Base-by-base conservation (phyloP, 2,113 vertebrate species). In the Tympanuchus pallidicinctus region DNA sequence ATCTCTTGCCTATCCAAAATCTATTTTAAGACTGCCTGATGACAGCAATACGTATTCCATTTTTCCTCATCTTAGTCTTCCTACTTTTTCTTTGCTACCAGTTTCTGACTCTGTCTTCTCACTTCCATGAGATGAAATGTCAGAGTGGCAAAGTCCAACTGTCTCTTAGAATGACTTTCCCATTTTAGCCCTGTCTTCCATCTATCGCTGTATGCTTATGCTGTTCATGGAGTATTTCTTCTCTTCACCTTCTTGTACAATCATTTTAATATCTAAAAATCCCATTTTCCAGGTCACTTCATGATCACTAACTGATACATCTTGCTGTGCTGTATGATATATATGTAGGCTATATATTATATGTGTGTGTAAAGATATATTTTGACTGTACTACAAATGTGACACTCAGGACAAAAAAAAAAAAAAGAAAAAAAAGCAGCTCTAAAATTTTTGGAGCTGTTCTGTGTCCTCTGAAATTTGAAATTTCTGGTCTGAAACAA, bases 181-280 rank as follows among this genome's bases (percentile, higher is more conserved):
- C 64, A 22, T 16, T 86, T 20, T 61, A 85, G 45, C 21, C 38
- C 25, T 54, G 10, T 61, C 22, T 64, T 72, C 40, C 43, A 69
- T 2, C 7, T 7, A 3, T 40, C 63, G 21, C 28, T 69, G 24
- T 54, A 1, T 40, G 63, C 64, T 10, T 5, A 0, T 13, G 21
- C 8, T 34, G 24, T 13, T 42, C 40, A 40, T 21, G 10, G 17
- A 36, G 34, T 18, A 52, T 38, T 60, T 75, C 45, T 73, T 73
- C 30, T 34, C 38, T 67, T 59, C 8, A n/a, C 7, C 52, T 75
- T 71, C 27, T 72, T 54, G 34, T 54, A 18, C 40, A 80, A 48
- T 48, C 38, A n/a, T 15, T 64, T 54, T 11, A 25, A 38, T 74
- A 57, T 32, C 19, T 3, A 59, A 64, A 63, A 52, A 20, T 59